These are phyloP conservation scores for Gallinago stenura DNA, from an alignment of 2,797 vertebrate genomes.

Conservation along the genomic window DNA sequence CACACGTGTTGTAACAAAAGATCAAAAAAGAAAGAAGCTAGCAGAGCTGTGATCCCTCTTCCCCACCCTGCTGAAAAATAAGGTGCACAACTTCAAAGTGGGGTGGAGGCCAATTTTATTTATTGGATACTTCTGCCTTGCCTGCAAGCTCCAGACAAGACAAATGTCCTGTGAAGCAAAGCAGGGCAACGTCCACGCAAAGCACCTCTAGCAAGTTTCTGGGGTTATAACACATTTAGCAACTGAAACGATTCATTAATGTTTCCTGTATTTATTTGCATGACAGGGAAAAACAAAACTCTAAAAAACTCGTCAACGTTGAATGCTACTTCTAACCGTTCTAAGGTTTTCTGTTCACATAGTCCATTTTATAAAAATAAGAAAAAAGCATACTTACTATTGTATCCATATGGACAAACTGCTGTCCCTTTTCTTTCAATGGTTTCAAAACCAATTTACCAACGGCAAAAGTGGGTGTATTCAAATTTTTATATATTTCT, in stretches of 20 bases:
- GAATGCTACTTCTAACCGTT: background rate
- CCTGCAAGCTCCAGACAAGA: background rate
- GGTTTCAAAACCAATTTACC: constrained; percentile 81
- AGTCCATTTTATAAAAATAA: background rate
- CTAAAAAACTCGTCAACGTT: background rate
- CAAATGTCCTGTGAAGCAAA: background rate
- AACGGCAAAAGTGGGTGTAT: constrained; percentile 75
- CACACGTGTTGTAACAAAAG: background rate
- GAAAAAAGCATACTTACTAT: constrained; percentile 72
- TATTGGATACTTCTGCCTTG: background rate
- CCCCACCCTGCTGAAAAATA: background rate
- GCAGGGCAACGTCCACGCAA: background rate
- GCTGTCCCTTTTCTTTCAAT: constrained; percentile 79
- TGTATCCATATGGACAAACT: constrained; percentile 76
- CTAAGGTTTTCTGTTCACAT: background rate
- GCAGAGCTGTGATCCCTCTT: background rate
- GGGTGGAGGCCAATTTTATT: background rate
- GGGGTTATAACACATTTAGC: background rate
- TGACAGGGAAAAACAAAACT: fast-evolving
- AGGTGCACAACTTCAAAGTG: background rate
- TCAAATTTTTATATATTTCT: constrained; percentile 77
- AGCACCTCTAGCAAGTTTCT: background rate
- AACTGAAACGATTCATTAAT: background rate
- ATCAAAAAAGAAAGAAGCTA: background rate
- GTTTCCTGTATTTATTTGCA: background rate